These are phyloP conservation scores for Gnathonemus longibarbis DNA, from an alignment of 2,113 vertebrate species.

Conservation along the genomic window DNA sequence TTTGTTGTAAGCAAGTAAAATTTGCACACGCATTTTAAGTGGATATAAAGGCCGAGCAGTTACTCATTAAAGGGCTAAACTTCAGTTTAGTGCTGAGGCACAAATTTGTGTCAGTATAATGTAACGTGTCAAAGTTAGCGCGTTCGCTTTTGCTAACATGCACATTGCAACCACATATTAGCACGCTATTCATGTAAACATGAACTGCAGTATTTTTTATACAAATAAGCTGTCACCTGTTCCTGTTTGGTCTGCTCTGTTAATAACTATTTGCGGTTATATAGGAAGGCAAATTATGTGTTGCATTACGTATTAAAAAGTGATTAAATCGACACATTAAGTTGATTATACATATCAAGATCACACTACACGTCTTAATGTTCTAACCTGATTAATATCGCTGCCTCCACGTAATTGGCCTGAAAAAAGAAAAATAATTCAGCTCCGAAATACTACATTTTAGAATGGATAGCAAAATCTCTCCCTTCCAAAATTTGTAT, in stretches of 20 bases:
- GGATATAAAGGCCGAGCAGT: slow-evolving; percentile 15
- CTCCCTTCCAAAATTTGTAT: neutral
- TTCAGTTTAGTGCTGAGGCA: neutral
- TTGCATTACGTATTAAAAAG: neutral
- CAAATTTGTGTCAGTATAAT: neutral
- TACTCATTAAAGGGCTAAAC: slow-evolving; percentile 14
- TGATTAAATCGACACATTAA: neutral
- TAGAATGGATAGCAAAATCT: neutral
- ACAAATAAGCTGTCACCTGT: neutral
- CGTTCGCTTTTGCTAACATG: neutral
- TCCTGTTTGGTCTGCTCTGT: neutral
- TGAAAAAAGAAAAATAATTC: neutral
- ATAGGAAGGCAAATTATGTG: neutral
- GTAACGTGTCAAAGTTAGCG: neutral
- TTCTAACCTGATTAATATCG: neutral
- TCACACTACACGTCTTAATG: neutral
- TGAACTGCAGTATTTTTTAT: neutral
- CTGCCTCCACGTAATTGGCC: neutral
- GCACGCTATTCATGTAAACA: neutral
- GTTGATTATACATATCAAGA: neutral
- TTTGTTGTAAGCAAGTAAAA: neutral
- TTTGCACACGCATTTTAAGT: neutral
- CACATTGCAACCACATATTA: neutral
- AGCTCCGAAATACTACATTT: neutral
- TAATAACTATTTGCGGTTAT: neutral